Percentiles rank a stretch among this genome's conserved stretches.
Conservation (phyloP, 2,113 vertebrate genomes). For the Eulemur rufifrons region DNA sequence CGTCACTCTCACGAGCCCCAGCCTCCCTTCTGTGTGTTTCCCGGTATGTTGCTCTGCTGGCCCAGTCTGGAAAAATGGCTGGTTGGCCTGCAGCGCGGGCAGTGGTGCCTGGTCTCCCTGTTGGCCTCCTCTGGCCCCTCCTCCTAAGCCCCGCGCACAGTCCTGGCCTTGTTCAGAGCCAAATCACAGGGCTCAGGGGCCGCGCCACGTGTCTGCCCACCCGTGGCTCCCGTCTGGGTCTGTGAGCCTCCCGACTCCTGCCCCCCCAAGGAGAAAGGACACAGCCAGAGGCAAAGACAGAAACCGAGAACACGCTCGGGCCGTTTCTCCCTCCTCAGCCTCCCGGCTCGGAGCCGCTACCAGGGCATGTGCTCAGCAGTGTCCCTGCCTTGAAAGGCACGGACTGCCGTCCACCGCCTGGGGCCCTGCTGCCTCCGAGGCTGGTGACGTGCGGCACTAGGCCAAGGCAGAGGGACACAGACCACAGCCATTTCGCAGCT, state of each 20-base stretch:
- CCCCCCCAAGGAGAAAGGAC: neutral
- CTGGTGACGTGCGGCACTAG: neutral
- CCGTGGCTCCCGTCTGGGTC: neutral
- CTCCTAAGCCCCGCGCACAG: neutral
- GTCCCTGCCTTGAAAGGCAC: neutral
- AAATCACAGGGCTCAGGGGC: neutral
- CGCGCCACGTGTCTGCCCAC: neutral
- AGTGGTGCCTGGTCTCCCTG: neutral
- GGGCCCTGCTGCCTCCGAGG: neutral
- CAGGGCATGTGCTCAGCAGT: neutral
- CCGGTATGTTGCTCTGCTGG: neutral
- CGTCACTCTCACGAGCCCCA: rapidly evolving
- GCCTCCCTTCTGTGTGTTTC: neutral
- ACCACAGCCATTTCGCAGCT: neutral
- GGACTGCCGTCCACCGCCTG: neutral
- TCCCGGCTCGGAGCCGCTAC: neutral
- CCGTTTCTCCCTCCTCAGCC: neutral
- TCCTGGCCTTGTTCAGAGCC: neutral
- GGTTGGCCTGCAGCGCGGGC: neutral
- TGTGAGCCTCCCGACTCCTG: neutral
- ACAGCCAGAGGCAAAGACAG: neutral
- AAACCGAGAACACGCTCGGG: neutral
- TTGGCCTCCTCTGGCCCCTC: too few relatives aligned
- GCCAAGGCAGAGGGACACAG: neutral
- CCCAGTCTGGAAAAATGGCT: neutral